Percentiles rank a stretch among this genome's conserved stretches.
Conservation (phyloP, 1,140 invertebrate species). For the Coenobita brevimanus region DNA sequence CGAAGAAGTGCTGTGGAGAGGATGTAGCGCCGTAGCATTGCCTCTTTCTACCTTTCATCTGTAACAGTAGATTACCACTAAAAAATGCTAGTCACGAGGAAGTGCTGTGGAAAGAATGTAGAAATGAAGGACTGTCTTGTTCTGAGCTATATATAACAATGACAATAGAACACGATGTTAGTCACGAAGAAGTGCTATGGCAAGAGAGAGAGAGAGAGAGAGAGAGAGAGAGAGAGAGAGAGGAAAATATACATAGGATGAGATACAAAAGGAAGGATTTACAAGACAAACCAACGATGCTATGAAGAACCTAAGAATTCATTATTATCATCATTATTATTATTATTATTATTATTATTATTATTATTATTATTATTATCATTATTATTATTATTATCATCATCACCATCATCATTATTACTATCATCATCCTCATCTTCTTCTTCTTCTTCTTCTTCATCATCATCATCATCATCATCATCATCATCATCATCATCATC, state of each 20-base stretch:
- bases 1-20: too few relatives aligned
- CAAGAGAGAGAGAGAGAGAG: background rate
- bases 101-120: background rate
- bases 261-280: background rate
- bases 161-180: too few relatives aligned
- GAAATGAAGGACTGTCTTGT: too few relatives aligned
- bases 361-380: background rate
- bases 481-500: background rate
- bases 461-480: background rate
- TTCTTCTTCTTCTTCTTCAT: background rate
- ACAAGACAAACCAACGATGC: too few relatives aligned
- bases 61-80: too few relatives aligned
- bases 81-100: too few relatives aligned
- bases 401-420: background rate
- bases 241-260: too few relatives aligned
- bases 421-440: background rate
- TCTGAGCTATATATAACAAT: too few relatives aligned
- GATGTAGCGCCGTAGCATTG: too few relatives aligned
- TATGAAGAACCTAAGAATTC: too few relatives aligned
- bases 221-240: background rate
- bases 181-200: too few relatives aligned
- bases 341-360: background rate
- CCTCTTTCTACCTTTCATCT: too few relatives aligned
- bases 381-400: background rate
- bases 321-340: background rate